These are phyloP conservation scores for Brachyopa scutellaris DNA, from an alignment of 2,888 invertebrate species.

Conservation along the genomic window DNA sequence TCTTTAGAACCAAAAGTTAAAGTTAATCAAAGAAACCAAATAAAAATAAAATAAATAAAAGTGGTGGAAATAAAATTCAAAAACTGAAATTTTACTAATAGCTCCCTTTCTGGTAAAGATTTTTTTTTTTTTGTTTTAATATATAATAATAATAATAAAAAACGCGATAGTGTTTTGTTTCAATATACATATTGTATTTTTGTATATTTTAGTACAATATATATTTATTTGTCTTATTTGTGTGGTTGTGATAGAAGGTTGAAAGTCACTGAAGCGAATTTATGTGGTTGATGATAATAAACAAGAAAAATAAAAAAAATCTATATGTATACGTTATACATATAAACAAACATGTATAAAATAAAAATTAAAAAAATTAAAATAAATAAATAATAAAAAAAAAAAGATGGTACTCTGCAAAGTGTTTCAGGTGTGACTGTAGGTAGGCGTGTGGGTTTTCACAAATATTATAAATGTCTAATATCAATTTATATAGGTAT, in stretches of 20 bases:
- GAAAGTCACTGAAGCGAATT: slow-evolving; percentile 36
- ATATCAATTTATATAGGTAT: too few species aligned
- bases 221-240: slow-evolving; percentile 12
- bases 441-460: slow-evolving; percentile 14
- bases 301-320: slow-evolving; percentile 3
- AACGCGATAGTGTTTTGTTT: slow-evolving; percentile 8
- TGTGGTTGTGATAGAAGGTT: slow-evolving; percentile 29
- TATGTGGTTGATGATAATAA: slow-evolving; percentile 24
- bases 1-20: background rate
- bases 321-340: too few species aligned
- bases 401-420: slow-evolving; percentile 37
- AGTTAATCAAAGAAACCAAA: background rate
- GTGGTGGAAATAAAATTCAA: slow-evolving; percentile 16
- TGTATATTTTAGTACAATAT: background rate
- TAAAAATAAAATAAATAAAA: slow-evolving; percentile 18
- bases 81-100: slow-evolving; percentile 34
- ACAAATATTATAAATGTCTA: too few species aligned
- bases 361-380: slow-evolving; percentile 1
- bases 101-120: slow-evolving; percentile 60
- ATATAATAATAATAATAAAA: slow-evolving; percentile 2
- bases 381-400: slow-evolving; percentile 11
- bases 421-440: slow-evolving; percentile 51
- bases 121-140: background rate
- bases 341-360: too few species aligned
- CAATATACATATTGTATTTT: background rate